Conservation (phyloP, 2,797 vertebrate genomes). For the Sebastes glaucus region DNA sequence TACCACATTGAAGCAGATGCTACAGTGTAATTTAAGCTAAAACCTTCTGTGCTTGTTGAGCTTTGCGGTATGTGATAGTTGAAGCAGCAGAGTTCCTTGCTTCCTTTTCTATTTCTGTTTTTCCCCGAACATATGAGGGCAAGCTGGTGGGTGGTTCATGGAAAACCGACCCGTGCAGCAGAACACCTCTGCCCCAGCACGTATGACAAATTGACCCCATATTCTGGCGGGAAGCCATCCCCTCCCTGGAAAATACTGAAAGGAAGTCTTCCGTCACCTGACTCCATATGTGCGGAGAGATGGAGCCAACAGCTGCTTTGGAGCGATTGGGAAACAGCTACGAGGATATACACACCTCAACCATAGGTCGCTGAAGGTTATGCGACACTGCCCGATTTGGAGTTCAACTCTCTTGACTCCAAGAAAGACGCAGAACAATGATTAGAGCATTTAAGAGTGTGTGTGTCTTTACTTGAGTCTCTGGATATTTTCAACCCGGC, state of each 20-base stretch:
- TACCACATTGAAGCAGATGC: constrained; percentile 29
- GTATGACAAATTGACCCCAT: constrained; percentile 25
- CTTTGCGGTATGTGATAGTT: constrained; percentile 37
- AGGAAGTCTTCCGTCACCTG: constrained; percentile 29
- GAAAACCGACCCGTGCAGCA: constrained; percentile 43
- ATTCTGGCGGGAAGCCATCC: not conserved
- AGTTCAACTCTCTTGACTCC: constrained; percentile 31
- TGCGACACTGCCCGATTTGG: not conserved
- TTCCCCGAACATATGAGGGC: constrained; percentile 31
- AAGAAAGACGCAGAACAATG: constrained; percentile 22
- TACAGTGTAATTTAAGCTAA: constrained; percentile 33
- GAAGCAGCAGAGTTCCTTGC: constrained; percentile 26
- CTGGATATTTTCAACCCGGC: constrained; percentile 33
- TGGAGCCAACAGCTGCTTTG: constrained; percentile 50
- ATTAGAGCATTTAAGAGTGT: constrained; percentile 32
- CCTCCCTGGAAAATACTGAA: constrained; percentile 20
- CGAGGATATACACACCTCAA: constrained; percentile 17
- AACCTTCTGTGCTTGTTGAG: constrained; percentile 14
- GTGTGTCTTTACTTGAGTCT: constrained; percentile 41
- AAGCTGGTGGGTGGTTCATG: constrained; percentile 33
- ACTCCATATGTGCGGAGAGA: constrained; percentile 20
- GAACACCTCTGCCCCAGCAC: constrained; percentile 17
- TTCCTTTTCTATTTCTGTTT: constrained; percentile 44
- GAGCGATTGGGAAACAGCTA: constrained; percentile 14
- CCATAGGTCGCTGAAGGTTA: constrained; percentile 42